Base-by-base conservation (phyloP, 2,888 invertebrate genomes). In the Neria commutata region DNA sequence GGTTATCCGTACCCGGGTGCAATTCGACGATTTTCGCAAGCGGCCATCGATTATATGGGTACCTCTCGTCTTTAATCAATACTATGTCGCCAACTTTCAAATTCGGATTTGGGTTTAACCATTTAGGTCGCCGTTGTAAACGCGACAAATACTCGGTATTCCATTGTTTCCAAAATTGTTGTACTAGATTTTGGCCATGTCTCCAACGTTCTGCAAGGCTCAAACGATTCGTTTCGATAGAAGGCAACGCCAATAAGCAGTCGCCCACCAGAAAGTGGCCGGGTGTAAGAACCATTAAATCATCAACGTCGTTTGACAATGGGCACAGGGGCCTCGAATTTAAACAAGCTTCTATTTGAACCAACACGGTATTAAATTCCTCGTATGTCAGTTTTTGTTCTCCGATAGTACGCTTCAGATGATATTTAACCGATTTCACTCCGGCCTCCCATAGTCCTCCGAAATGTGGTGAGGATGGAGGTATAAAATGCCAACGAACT, bases 401-500 rank as follows among this genome's bases (percentile, higher is more conserved):
- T 16, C 42, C 37, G 1, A 56, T 23, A 11, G 49, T 53, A 4
- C 62, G 34, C 16, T 58, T 56, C 5, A 62, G 33, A 40, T 62
- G 56, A 37, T 47, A 51, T 34, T 59, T 62, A 2, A 58, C 42
- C 1, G 56, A 25, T 33, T 62, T 62, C 3, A 58, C 21, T 6
- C 50, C 56, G 14, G 47, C 48, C 16, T 58, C 58, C 58, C 55
- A 62, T 37, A 51, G 53, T 1, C 62, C 56, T 14, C 61, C 58
- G 51, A 58, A 51, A 23, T 61, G 61, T 1, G 48, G 55, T 11
- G 48, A 51, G 17, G 29, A 52, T 5, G 52, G 55, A 11, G 59
- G 55, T 23, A 52, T 60, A 33, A 60, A 60, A 14, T 60, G 25
- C 55, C 55, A 52, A 2, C 16, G 16, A 14, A 52, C 56, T 1